A percentile compares a stretch with the other conserved stretches of the same genome.
phyloP scores from a whole-genome alignment of 2,888 invertebrate genomes.

The Habroteleia sp. region DNA sequence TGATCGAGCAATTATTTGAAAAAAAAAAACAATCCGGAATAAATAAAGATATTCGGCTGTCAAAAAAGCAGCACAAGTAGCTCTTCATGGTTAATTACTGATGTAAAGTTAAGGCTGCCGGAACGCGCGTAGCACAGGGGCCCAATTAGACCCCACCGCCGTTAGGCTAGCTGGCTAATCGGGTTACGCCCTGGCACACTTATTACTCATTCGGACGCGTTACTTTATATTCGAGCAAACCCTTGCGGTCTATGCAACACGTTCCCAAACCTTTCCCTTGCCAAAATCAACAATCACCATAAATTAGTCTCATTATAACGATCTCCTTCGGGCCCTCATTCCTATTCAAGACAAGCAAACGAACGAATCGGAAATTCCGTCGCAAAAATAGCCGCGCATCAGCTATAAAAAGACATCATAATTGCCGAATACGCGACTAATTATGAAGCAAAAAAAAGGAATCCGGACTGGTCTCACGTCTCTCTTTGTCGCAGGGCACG shows the following conservation, averaged over 20 bases:
- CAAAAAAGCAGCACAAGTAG: too few species aligned
- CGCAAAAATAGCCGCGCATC: conserved; percentile 14
- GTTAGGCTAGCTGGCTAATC: conserved; percentile 75
- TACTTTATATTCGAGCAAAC: conserved; percentile 73
- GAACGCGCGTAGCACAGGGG: conserved; percentile 77
- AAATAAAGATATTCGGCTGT: too few species aligned
- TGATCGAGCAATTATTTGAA: too few species aligned
- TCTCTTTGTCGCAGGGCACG: conserved; percentile 36
- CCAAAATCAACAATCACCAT: conserved; percentile 45
- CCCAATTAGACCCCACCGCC: conserved; percentile 78
- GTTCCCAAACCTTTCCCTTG: conserved; percentile 50
- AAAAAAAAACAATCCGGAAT: too few species aligned
- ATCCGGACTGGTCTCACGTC: conserved; percentile 28
- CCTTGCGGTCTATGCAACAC: conserved; percentile 66
- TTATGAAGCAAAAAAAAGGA: conserved; percentile 7
- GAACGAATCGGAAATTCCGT: conserved; percentile 13
- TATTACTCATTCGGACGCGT: conserved; percentile 79
- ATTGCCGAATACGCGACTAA: conserved; percentile 11
- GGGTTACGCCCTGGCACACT: conserved; percentile 79
- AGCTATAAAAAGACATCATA: conserved; percentile 7
- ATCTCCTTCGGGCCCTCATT: conserved; percentile 15
- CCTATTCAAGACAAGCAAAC: conserved; percentile 17
- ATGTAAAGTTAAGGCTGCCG: too few species aligned
- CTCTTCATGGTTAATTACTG: too few species aligned
- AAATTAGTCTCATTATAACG: conserved; percentile 50